Evolutionary conservation across 2,797 vertebrate species (phyloP), one percentile per base, ranked within the genome.

Genomic region (Ambastaia sidthimunki): DNA sequence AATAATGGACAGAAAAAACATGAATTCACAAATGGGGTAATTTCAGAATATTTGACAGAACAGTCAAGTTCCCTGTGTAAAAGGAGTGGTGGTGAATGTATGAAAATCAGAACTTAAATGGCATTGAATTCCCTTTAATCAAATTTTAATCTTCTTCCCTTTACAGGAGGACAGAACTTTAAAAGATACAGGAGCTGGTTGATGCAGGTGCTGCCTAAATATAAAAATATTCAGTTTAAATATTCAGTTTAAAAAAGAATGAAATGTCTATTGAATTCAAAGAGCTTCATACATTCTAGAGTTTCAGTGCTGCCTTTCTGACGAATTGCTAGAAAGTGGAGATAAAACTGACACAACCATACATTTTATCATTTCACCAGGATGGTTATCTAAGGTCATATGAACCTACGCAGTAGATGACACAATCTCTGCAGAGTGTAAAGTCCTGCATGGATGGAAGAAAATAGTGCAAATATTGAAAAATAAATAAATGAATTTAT

Each of bases 401-500:
- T 25, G 54, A 78, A 25, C 76, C 67, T 71, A 50, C 25, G 15
- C 21, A 31, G 37, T 34, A 57, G 65, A 34, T 59, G 65, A 76
- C 48, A 75, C 60, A 57, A 67, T 76, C 74, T 76, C 63, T 57
- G 48, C 54, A 55, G 23, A 82, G 63, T 66, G 71, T 59, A 28
- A 73, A 65, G 67, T 59, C 9, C 55, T 60, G 70, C 12, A 41
- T 63, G 34, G 60, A 74, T 41, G 1, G 10, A 60, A 60, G 19
- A 34, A 66, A 59, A n/a, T 54, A 13, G 25, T 23, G 15, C 68
- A 77, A 78, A 83, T 50, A 55, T 62, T 71, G 63, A 82, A 82
- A 78, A 78, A 78, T 70, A 78, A 71, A 71, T 70, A 78, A 71
- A 78, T 71, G 63, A 78, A 71, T 9, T 71, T 82, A 77, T 81